phyloP scores from a whole-genome alignment of 2,888 invertebrate species.

The Tortricodes alternella region DNA sequence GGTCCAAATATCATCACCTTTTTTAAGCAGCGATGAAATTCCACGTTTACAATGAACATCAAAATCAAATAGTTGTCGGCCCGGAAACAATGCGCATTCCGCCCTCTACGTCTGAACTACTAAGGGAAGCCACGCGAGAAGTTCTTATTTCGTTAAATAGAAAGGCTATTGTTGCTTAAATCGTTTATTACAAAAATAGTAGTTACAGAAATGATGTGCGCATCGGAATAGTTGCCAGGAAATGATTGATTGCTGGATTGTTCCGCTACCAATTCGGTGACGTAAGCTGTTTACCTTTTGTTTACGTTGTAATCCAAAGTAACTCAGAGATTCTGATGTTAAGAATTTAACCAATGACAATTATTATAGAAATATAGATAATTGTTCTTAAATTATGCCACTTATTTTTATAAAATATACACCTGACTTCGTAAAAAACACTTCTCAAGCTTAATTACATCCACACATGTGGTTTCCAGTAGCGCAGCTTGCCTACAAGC shows the following conservation, averaged over 20 bases:
- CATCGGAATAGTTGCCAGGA: background rate
- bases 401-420: too few relatives aligned
- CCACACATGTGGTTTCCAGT: too few relatives aligned
- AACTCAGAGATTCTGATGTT: background rate
- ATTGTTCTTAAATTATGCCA: too few relatives aligned
- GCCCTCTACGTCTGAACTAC: background rate
- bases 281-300: background rate
- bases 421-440: too few relatives aligned
- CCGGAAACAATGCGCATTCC: conserved; percentile 7
- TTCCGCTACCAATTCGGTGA: background rate
- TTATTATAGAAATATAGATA: background rate
- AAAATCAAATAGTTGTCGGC: background rate
- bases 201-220: too few relatives aligned
- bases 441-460: too few relatives aligned
- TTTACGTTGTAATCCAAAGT: background rate
- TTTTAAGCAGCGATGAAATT: background rate
- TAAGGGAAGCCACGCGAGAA: conserved; percentile 11
- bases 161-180: too few relatives aligned
- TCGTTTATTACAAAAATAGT: too few relatives aligned
- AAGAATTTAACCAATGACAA: background rate
- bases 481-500: too few relatives aligned
- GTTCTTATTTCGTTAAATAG: too few relatives aligned
- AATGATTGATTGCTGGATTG: conserved; percentile 20
- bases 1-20: background rate
- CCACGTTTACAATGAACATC: background rate